phyloP scores from a whole-genome alignment of 2,797 vertebrate species.

The Alca torda region DNA sequence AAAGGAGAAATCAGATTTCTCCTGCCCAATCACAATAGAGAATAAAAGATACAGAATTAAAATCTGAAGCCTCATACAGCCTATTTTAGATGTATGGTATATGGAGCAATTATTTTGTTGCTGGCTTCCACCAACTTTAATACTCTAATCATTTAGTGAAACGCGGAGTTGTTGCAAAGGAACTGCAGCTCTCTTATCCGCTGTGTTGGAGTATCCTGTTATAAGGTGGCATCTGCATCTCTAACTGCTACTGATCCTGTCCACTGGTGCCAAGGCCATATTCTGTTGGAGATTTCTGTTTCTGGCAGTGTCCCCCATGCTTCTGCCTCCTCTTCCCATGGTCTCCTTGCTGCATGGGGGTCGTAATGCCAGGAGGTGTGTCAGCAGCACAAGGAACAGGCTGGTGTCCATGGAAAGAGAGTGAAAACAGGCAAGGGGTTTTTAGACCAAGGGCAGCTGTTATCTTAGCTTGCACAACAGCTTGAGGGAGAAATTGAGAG shows the following conservation, averaged over 20 bases:
- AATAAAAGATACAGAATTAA: constrained; percentile 29
- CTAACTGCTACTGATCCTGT: background rate
- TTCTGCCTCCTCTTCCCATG: background rate
- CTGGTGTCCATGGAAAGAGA: background rate
- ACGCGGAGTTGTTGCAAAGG: background rate
- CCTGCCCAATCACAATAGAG: background rate
- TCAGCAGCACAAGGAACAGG: background rate
- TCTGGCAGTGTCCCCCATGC: background rate
- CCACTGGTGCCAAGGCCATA: rapidly evolving
- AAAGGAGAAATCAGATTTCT: constrained; percentile 46
- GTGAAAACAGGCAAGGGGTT: background rate
- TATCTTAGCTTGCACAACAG: background rate
- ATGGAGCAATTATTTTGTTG: background rate
- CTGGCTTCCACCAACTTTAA: background rate
- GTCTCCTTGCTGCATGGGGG: rapidly evolving
- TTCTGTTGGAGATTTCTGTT: background rate
- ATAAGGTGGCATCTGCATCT: background rate
- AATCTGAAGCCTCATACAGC: background rate
- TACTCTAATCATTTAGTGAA: background rate
- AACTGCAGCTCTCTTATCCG: background rate
- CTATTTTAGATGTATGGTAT: background rate
- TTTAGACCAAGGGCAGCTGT: background rate
- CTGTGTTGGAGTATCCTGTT: background rate
- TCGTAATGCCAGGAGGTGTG: rapidly evolving
- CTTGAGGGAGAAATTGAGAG: background rate